Percentiles rank a stretch among this genome's conserved stretches.
These are phyloP conservation scores for Podargus strigoides DNA, from an alignment of 2,797 vertebrate genomes.

Conservation along the genomic window DNA sequence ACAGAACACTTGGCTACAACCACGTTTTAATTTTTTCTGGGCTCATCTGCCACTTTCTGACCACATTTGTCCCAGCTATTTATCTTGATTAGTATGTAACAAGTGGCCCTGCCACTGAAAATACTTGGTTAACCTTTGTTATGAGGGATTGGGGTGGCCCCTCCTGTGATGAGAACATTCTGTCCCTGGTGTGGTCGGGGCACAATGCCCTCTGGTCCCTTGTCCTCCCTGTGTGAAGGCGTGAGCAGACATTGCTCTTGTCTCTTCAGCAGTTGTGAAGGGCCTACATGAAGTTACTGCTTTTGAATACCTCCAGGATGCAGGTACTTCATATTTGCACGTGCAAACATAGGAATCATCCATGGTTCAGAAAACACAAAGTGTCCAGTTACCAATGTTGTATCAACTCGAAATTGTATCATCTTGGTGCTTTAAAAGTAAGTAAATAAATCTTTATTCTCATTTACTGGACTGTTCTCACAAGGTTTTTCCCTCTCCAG, in stretches of 20 bases:
- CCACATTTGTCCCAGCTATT: neutral
- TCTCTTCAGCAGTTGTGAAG: neutral
- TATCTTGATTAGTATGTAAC: neutral
- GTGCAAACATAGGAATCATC: neutral
- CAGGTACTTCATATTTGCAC: neutral
- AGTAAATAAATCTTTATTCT: neutral
- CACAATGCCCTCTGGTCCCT: accelerated
- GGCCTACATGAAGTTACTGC: accelerated
- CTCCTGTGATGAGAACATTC: accelerated
- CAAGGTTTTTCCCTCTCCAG: neutral
- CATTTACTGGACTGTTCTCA: neutral
- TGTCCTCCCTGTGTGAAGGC: accelerated
- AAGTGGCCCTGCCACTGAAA: neutral
- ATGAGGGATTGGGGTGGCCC: neutral
- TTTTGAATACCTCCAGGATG: neutral
- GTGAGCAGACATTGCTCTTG: accelerated
- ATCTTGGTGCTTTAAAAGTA: neutral
- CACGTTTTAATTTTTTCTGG: neutral
- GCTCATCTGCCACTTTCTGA: neutral
- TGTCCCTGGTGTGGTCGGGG: neutral
- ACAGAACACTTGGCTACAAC: neutral
- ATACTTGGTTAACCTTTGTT: neutral
- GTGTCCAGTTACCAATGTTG: neutral
- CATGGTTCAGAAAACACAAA: accelerated
- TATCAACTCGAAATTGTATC: neutral